Evolutionary conservation across 2,888 invertebrate species (phyloP).

Genomic region (Oxyteleia sp.): DNA sequence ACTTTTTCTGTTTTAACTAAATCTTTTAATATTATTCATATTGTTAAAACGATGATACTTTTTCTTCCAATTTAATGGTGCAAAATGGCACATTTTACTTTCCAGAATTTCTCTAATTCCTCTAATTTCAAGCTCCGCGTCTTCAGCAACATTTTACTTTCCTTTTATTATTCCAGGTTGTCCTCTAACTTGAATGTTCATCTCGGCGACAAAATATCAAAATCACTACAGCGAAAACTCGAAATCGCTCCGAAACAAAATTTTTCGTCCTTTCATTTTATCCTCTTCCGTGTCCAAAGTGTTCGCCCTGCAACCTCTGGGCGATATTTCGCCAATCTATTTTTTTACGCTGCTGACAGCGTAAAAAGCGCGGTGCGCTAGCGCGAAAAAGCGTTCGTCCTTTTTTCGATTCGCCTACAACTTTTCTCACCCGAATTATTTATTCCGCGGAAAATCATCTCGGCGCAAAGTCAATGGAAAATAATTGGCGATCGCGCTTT

Average conservation of each 20-base stretch:
- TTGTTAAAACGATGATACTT: too few relatives aligned
- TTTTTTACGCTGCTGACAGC: slow-evolving; percentile 49
- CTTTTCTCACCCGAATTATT: slow-evolving; percentile 37
- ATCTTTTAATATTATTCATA: too few relatives aligned
- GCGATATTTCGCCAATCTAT: slow-evolving; percentile 47
- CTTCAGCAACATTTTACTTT: too few relatives aligned
- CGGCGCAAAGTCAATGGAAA: slow-evolving; percentile 32
- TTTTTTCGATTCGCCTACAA: slow-evolving; percentile 4
- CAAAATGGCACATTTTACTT: too few relatives aligned
- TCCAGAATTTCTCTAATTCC: too few relatives aligned
- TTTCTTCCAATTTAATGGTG: too few relatives aligned
- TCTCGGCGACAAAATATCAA: too few relatives aligned
- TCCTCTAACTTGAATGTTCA: too few relatives aligned
- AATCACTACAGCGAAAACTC: not conserved
- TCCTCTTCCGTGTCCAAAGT: slow-evolving; percentile 5
- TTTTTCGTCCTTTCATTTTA: slow-evolving; percentile 2
- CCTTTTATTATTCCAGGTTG: too few relatives aligned
- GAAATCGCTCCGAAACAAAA: not conserved
- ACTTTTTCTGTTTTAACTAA: too few relatives aligned
- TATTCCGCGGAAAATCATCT: slow-evolving; percentile 29
- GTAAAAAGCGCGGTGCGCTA: slow-evolving; percentile 29
- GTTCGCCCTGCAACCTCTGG: slow-evolving; percentile 14
- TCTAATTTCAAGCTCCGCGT: too few relatives aligned
- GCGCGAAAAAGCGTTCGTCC: slow-evolving; percentile 29
- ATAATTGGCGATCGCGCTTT: slow-evolving; percentile 35